Evolutionary conservation across 2,888 invertebrate genomes (phyloP), one percentile per base, ranked within the genome.

Genomic region (Diaperis boleti): DNA sequence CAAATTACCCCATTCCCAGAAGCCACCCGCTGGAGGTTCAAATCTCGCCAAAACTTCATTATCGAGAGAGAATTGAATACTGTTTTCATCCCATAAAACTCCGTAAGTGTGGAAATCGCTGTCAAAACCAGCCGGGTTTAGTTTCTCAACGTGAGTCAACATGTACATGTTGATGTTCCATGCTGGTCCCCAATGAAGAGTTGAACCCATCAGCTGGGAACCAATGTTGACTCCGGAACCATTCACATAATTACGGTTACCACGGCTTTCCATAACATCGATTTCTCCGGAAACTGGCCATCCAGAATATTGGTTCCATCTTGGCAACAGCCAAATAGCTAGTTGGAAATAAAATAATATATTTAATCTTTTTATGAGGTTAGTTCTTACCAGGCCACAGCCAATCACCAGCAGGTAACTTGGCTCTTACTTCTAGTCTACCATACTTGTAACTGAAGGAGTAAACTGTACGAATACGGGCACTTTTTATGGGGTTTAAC

Each of bases 281-380:
- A 91, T 90, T 81, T 91, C 90, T 2, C 91, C 91, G 13, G 89
- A 90, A 2, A 86, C 76, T 0, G 90, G 90, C 90, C 90, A 91
- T 0, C 81, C 78, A 1, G 90, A 89, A 75, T 91, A 91, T 0
- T 76, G 77, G 72, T 88, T 87, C 75, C 83, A 76, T 0, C 84
- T 81, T 0, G 91, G 91, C 83, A 89, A 13, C 33, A 33, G n/a
- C 33, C 33, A 33, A 10, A 33, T 33, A 13, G 33, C 33, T 33
- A 33, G n/a, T n/a, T n/a, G n/a, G n/a, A n/a, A n/a, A 10, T 11
- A n/a, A 11, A 11, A 11, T 2, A 3, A 13, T 11, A 5, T n/a
- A 33, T 5, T 2, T n/a, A 33, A 20, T 20, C 6, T 20, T 3
- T n/a, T 7, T 22, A 8, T 6, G 22, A 22, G 7, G 7, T 20